phyloP scores from a whole-genome alignment of 30 jellyfish, hydroid and myxozoan species.

The Chrysaora quinquecirrha region DNA sequence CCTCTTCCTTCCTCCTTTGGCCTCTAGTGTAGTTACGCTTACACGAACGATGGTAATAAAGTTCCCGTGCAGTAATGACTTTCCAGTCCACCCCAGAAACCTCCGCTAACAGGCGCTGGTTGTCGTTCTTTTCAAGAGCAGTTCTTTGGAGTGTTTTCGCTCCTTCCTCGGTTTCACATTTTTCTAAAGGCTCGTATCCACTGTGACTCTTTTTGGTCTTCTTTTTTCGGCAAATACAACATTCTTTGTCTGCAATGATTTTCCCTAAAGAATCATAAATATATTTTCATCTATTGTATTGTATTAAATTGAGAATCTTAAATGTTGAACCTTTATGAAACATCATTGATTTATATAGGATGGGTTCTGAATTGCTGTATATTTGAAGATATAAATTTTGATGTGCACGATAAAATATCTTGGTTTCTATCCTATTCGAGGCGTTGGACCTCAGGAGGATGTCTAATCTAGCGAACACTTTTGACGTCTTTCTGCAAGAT shows the following conservation, averaged over 20 bases:
- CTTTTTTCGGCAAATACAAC: constrained; percentile 32
- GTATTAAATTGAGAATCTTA: too few relatives aligned
- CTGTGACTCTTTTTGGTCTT: constrained; percentile 19
- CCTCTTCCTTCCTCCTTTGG: background rate
- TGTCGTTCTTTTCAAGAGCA: background rate
- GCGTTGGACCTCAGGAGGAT: too few relatives aligned
- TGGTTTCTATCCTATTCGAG: too few relatives aligned
- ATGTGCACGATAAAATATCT: too few relatives aligned
- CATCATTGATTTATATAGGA: too few relatives aligned
- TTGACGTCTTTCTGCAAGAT: too few relatives aligned
- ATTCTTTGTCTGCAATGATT: constrained; percentile 30
- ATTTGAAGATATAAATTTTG: too few relatives aligned
- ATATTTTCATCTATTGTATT: too few relatives aligned
- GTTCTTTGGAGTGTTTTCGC: background rate
- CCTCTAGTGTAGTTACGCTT: background rate
- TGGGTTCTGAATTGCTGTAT: too few relatives aligned
- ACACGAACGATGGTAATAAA: constrained; percentile 24
- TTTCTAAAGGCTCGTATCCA: constrained; percentile 32
- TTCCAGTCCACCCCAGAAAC: constrained; percentile 24
- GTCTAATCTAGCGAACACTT: too few relatives aligned
- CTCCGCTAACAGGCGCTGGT: constrained; percentile 14
- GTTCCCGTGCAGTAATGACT: constrained; percentile 30
- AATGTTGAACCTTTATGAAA: too few relatives aligned
- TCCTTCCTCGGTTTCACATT: constrained; percentile 31
- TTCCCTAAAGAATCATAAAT: background rate